A percentile compares a stretch with the other conserved stretches of the same genome.
Conservation (phyloP, 2,797 vertebrate species). For the Lepilemur septentrionalis region DNA sequence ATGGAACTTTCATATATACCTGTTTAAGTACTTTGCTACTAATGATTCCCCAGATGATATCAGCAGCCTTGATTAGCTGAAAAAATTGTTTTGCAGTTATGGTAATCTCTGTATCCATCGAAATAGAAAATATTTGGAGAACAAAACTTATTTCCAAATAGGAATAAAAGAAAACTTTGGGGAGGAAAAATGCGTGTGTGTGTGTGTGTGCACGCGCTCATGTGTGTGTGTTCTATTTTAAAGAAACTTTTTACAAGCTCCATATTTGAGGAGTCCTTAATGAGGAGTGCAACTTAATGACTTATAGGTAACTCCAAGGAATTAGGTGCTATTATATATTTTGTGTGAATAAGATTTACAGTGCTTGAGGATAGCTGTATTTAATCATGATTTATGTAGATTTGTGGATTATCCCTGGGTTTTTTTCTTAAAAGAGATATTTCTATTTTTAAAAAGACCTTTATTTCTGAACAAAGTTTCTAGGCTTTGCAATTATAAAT, state of each 20-base stretch:
- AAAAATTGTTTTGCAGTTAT: neutral
- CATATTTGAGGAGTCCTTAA: neutral
- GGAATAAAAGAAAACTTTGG: neutral
- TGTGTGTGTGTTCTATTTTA: neutral
- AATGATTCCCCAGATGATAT: neutral
- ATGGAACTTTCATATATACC: neutral
- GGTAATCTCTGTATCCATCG: neutral
- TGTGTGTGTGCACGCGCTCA: neutral
- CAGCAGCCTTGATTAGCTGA: neutral
- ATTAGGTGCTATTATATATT: neutral
- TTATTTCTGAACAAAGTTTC: neutral
- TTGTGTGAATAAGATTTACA: slow-evolving; percentile 47
- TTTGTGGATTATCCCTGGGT: slow-evolving; percentile 44
- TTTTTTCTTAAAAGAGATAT: slow-evolving; percentile 53
- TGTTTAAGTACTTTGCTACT: neutral
- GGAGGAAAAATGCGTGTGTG: neutral
- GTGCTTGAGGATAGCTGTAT: slow-evolving; percentile 25
- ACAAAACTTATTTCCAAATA: neutral
- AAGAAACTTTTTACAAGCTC: neutral
- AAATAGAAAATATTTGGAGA: neutral
- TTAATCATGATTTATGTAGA: slow-evolving; percentile 51
- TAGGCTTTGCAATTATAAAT: neutral
- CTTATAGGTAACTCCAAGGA: neutral
- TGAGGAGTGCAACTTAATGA: slow-evolving; percentile 14
- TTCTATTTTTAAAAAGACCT: slow-evolving; percentile 27